Evolutionary conservation across 2,113 vertebrate genomes (phyloP), one percentile per base, ranked within the genome.

Genomic region (Notarius quadriscutis): DNA sequence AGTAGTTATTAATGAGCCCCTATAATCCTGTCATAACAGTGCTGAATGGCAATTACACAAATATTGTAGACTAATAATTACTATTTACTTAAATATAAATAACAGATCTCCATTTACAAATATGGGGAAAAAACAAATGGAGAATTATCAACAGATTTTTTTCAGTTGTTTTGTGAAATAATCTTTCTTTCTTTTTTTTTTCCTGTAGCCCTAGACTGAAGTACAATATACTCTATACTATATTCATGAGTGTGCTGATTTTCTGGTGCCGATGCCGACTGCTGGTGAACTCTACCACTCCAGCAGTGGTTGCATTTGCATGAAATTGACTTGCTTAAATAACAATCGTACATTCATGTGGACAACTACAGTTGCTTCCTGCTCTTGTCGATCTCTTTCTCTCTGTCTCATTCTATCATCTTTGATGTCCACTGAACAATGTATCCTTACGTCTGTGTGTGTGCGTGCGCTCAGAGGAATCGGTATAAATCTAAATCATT

Each of bases 301-400:
- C 93, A 93, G 92, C 94, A 92, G 91, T 93, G 93, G 90, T 92
- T 91, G 94, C 91, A 93, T 95, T 93, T 93, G 93, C 94, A 95
- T 95, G 93, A 94, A 94, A 95, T 93, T 94, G 93, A 92, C 92
- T 93, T 94, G 92, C 93, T 94, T 93, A 93, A 95, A 95, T 94
- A 92, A 90, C 92, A 94, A 93, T 94, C 92, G 94, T 93, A 89
- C 91, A 92, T 92, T 90, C 88, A 87, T 90, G 89, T 86, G 82
- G 88, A 84, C 88, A 84, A 86, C 86, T 87, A 83, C 87, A 83
- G 83, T 89, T 89, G 82, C 87, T 86, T 93, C 86, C 87, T 79
- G 82, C 88, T 81, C 82, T 84, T 89, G 84, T 87, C 85, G 81
- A 78, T 60, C 7, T 51, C 27, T 74, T 83, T 87, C 83, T 65